Conservation (phyloP, 2,113 vertebrate species). For the Riparia riparia region DNA sequence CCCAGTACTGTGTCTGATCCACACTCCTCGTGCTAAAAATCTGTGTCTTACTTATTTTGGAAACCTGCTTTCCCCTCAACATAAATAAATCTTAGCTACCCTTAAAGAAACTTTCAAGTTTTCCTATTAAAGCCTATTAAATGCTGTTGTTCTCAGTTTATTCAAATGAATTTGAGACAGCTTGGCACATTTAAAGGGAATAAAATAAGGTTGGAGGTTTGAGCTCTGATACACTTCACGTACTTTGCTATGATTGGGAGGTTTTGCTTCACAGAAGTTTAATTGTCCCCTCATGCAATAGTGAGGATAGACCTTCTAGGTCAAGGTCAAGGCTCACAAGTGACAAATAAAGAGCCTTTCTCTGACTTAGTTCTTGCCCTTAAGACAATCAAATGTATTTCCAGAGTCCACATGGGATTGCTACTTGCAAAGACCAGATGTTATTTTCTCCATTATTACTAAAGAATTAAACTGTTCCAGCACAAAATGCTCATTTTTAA, state of each 20-base stretch:
- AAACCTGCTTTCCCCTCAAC: neutral
- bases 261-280: slow-evolving; percentile 19
- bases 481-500: neutral
- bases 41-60: neutral
- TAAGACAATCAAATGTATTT: neutral
- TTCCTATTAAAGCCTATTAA: neutral
- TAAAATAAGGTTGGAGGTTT: neutral
- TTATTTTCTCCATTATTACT: neutral
- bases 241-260: slow-evolving; percentile 6
- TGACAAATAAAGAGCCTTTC: slow-evolving; percentile 2
- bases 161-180: neutral
- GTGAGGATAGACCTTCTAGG: neutral
- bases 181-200: neutral
- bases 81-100: neutral
- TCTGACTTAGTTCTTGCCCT: slow-evolving; percentile 21
- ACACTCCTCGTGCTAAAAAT: fast-evolving
- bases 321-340: slow-evolving; percentile 5
- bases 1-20: neutral
- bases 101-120: neutral
- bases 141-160: neutral
- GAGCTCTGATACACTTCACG: slow-evolving; percentile 8
- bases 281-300: slow-evolving; percentile 29
- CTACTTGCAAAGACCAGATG: neutral
- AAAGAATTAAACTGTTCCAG: neutral
- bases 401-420: neutral